These are phyloP conservation scores for Platerodrilus igneus DNA, from an alignment of 2,888 invertebrate genomes.

Conservation along the genomic window DNA sequence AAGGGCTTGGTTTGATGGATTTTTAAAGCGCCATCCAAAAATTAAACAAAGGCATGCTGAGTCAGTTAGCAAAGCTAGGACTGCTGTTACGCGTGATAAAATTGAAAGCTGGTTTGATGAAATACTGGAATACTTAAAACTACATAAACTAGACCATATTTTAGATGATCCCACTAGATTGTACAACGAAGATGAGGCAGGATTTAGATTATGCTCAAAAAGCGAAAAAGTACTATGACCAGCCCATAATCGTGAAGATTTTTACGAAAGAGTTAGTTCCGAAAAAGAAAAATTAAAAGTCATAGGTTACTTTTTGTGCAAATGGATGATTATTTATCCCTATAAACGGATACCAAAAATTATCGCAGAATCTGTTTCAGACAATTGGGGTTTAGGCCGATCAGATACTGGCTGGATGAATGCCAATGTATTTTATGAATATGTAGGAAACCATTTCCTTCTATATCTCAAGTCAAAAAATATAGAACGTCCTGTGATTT, in stretches of 20 bases:
- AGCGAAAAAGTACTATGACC: slow-evolving; percentile 7
- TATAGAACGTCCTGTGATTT: too few species aligned
- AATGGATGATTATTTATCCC: slow-evolving; percentile 12
- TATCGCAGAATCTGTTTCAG: slow-evolving; percentile 13
- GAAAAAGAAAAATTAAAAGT: too few species aligned
- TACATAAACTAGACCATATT: slow-evolving; percentile 2
- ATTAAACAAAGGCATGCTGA: slow-evolving; percentile 15
- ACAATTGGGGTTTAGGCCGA: too few species aligned
- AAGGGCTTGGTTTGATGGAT: slow-evolving; percentile 5
- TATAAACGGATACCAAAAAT: slow-evolving; percentile 12
- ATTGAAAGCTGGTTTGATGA: slow-evolving; percentile 11
- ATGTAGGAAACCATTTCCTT: too few species aligned
- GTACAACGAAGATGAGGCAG: slow-evolving; percentile 3
- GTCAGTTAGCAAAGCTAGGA: slow-evolving; percentile 16
- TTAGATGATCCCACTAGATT: slow-evolving; percentile 5
- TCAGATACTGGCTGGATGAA: too few species aligned
- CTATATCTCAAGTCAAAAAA: too few species aligned
- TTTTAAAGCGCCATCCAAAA: slow-evolving; percentile 8
- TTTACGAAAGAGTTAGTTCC: slow-evolving; percentile 3
- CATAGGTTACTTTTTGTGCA: slow-evolving; percentile 6
- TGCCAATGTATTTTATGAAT: too few species aligned
- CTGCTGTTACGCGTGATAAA: slow-evolving; percentile 15
- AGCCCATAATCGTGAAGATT: background rate
- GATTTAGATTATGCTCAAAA: slow-evolving; percentile 6
- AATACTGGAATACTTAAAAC: slow-evolving; percentile 4